Evolutionary conservation across 2,888 invertebrate genomes (phyloP).

Genomic region (Temnothorax ravouxi): DNA sequence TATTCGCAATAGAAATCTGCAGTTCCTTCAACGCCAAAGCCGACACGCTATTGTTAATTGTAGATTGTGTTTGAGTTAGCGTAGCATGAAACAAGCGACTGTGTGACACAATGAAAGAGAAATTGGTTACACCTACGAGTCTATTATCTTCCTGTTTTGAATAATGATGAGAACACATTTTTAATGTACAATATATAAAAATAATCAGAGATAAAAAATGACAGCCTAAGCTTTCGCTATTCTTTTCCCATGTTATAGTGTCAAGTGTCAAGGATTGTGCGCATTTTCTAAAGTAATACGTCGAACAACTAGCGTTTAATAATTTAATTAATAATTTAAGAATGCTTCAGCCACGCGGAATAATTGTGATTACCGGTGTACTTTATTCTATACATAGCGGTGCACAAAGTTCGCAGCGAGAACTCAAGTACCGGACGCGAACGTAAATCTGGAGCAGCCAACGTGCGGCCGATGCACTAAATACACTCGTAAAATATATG

Average conservation of each 20-base stretch:
- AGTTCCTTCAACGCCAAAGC: background rate
- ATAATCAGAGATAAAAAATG: background rate
- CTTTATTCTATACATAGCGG: slow-evolving; percentile 23
- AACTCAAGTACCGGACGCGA: slow-evolving; percentile 57
- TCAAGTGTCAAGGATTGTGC: background rate
- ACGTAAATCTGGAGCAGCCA: slow-evolving; percentile 62
- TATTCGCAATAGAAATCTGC: slow-evolving; percentile 1
- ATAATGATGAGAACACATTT: background rate
- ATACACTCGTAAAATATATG: slow-evolving; percentile 67
- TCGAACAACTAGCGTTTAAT: background rate
- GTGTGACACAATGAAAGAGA: background rate
- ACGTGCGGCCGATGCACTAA: slow-evolving; percentile 57
- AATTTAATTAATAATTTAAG: background rate
- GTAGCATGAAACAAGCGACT: slow-evolving; percentile 1
- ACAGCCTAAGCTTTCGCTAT: background rate
- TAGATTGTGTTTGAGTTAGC: background rate
- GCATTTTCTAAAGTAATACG: background rate
- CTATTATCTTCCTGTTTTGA: slow-evolving; percentile 2
- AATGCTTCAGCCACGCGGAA: background rate
- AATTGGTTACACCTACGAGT: slow-evolving; percentile 19
- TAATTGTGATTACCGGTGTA: background rate
- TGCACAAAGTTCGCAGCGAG: slow-evolving; percentile 29
- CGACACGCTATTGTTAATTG: slow-evolving; percentile 48
- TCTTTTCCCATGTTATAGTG: background rate
- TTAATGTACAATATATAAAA: slow-evolving; percentile 8